Base-by-base conservation (phyloP, 2,888 invertebrate genomes). In the Andrena chrysosceles region DNA sequence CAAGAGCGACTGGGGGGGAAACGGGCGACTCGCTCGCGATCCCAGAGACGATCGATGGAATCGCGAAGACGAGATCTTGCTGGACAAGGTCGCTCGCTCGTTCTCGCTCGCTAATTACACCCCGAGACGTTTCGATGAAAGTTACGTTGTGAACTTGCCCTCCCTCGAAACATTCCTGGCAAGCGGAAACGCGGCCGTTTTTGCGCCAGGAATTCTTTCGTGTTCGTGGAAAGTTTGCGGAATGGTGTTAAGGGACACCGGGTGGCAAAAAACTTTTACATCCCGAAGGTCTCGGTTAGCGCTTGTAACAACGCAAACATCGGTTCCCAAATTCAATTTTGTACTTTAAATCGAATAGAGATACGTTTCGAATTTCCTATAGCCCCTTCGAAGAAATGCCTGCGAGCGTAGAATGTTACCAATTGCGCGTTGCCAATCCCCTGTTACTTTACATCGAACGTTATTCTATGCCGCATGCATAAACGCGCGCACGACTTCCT, bases 21-120 rank as follows among this genome's bases (percentile, higher is more conserved):
- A 29, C 7, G 42, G 6, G n/a, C 42, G 5, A 42, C 29, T 33
- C 52, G 35, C 20, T 23, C 52, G 33, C 63, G 23, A 33, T 48
- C 62, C 10, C n/a, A 48, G 48, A 35, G 54, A 54, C 76, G 63
- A 79, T 79, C 75, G 76, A 77, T 67, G 66, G 76, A 52, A 70
- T 77, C 56, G 48, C 52, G 56, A 29, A 71, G 49, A 73, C 73
- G 54, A 72, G 64, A 81, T 81, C 63, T 63, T 42, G 72, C 7
- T 23, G 49, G 56, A 49, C 81, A 79, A 77, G 73, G 72, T 78
- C 77, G 70, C 66, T 78, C 67, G 70, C 66, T 52, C 23, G 33
- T 79, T 69, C 52, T 35, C 42, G 62, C 33, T 49, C 60, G 64
- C 64, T 68, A 81, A 78, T 73, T 81, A 68, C 72, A 31, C 8